Evolutionary conservation across 1,140 invertebrate genomes (phyloP).

Genomic region (Anadara kagoshimensis): DNA sequence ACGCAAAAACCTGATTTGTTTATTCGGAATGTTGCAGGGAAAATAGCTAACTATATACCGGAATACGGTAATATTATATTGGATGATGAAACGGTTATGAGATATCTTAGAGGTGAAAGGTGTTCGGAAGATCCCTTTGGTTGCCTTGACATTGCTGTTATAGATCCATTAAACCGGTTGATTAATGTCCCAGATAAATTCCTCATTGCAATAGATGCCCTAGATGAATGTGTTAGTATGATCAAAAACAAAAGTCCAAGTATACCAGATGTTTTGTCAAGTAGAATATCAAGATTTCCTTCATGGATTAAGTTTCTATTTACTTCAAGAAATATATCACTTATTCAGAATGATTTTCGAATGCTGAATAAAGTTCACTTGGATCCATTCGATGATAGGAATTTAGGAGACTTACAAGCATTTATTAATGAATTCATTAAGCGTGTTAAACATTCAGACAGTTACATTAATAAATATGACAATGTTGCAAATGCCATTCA

Average conservation of each 20-base stretch:
- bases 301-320: slow-evolving; percentile 8
- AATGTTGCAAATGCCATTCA: background rate
- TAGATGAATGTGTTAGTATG: slow-evolving; percentile 6
- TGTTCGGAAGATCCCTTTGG: slow-evolving; percentile 10
- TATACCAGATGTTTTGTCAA: background rate
- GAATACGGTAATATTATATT: slow-evolving; percentile 4
- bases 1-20: background rate
- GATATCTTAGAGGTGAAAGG: background rate
- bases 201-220: slow-evolving; percentile 10
- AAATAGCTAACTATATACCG: background rate
- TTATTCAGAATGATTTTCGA: no score
- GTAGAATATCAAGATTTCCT: slow-evolving; percentile 1
- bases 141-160: slow-evolving; percentile 9
- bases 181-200: slow-evolving; percentile 1
- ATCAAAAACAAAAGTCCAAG: background rate
- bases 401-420: background rate
- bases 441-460: no score
- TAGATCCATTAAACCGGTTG: background rate
- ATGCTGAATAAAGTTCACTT: background rate
- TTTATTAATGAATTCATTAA: background rate
- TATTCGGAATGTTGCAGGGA: slow-evolving; percentile 12
- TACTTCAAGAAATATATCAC: slow-evolving; percentile 10
- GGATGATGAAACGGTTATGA: background rate
- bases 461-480: background rate
- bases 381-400: background rate